Evolutionary conservation across 2,888 invertebrate genomes (phyloP).

Genomic region (Cantharis rustica): DNA sequence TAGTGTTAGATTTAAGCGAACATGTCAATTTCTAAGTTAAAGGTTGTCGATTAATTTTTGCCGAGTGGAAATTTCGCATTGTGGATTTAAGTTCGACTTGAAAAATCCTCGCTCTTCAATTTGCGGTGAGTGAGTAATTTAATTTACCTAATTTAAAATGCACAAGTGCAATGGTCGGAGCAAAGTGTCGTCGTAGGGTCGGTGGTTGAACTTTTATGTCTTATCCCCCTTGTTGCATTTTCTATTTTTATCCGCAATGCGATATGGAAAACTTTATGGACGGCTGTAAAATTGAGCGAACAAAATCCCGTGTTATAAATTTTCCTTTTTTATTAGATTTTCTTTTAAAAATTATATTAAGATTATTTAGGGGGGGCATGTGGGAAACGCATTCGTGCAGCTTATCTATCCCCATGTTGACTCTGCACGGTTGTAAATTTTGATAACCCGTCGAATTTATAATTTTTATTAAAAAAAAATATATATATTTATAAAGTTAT

Average conservation of each 20-base stretch:
- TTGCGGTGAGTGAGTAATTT: conserved; percentile 41
- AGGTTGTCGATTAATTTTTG: neutral
- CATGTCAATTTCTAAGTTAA: conserved; percentile 4
- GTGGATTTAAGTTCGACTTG: conserved; percentile 10
- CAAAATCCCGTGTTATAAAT: conserved; percentile 10
- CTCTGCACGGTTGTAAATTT: neutral
- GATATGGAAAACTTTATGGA: conserved; percentile 31
- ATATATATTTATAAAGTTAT: too few relatives aligned
- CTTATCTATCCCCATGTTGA: neutral
- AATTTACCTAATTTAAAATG: neutral
- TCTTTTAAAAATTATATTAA: neutral
- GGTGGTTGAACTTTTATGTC: conserved; percentile 23
- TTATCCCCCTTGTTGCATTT: conserved; percentile 10
- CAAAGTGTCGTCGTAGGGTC: conserved; percentile 17
- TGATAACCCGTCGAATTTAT: neutral
- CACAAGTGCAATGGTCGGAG: neutral
- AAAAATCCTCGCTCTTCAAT: conserved; percentile 40
- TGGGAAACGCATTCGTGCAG: neutral
- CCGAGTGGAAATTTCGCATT: neutral
- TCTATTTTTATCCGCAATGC: conserved; percentile 44
- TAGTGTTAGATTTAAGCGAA: conserved; percentile 7
- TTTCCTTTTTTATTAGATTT: neutral
- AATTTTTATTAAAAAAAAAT: too few relatives aligned
- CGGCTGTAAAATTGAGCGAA: conserved; percentile 17
- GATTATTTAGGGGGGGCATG: neutral